Evolutionary conservation across 2,797 vertebrate species (phyloP).

Genomic region (Chaunax sp.): DNA sequence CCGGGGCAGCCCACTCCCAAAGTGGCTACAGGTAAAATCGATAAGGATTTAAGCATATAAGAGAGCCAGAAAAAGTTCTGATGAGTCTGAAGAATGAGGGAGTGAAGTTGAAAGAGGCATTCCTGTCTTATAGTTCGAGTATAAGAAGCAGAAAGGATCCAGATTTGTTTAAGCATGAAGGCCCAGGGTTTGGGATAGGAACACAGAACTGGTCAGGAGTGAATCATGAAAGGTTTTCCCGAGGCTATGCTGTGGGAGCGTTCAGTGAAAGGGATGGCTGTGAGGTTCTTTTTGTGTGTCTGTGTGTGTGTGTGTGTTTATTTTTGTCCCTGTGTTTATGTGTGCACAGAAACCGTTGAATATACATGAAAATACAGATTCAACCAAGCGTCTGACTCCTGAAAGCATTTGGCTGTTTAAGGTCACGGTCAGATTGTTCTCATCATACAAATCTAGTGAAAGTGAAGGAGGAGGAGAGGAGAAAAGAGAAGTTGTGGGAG

Average conservation of each 20-base stretch:
- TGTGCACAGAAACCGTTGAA: background rate
- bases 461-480: background rate
- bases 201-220: slow-evolving; percentile 17
- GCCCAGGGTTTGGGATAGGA: background rate
- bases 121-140: too few species aligned
- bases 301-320: background rate
- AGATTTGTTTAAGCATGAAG: slow-evolving; percentile 17
- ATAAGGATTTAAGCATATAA: slow-evolving; percentile 69
- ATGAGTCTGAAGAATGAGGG: slow-evolving; percentile 6
- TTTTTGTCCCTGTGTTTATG: slow-evolving; percentile 1
- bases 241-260: slow-evolving; percentile 23
- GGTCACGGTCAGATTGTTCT: too few species aligned
- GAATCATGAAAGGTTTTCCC: slow-evolving; percentile 45
- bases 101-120: slow-evolving; percentile 9
- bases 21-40: slow-evolving; percentile 70
- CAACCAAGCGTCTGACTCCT: slow-evolving; percentile 11
- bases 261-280: background rate
- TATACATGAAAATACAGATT: slow-evolving; percentile 22
- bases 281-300: background rate
- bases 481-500: slow-evolving; percentile 30
- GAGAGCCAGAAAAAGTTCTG: slow-evolving; percentile 39
- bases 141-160: background rate
- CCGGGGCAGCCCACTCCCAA: slow-evolving; percentile 47
- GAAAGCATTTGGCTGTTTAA: slow-evolving; percentile 14
- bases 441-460: background rate